A percentile compares a stretch with the other conserved stretches of the same genome.
Evolutionary conservation across 2,113 vertebrate genomes (phyloP).

Genomic region (Hylia prasina): DNA sequence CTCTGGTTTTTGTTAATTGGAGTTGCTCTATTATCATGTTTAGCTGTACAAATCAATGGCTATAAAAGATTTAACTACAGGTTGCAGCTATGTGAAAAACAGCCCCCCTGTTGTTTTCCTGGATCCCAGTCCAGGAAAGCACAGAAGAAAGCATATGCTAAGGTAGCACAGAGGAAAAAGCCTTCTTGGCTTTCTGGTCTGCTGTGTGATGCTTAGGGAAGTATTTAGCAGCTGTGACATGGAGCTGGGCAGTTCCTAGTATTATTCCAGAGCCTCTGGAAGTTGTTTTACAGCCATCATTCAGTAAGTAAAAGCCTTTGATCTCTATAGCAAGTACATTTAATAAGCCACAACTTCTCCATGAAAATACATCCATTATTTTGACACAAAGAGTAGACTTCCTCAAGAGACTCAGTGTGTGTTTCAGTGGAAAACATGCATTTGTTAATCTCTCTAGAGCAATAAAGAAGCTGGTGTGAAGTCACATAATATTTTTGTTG

Average conservation of each 20-base stretch:
- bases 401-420: not conserved
- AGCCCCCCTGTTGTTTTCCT: not conserved
- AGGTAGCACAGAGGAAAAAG: not conserved
- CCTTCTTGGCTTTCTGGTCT: not conserved
- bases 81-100: not conserved
- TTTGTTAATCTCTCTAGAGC: not conserved
- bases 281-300: not conserved
- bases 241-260: not conserved
- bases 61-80: not conserved
- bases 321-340: not conserved
- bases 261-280: not conserved
- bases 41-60: not conserved
- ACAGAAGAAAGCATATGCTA: not conserved
- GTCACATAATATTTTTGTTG: not conserved
- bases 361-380: not conserved
- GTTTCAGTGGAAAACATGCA: not conserved
- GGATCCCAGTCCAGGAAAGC: not conserved
- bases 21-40: not conserved
- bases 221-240: not conserved
- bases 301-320: not conserved
- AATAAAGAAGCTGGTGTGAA: not conserved
- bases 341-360: not conserved
- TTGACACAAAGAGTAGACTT: not conserved
- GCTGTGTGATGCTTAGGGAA: not conserved
- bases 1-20: not conserved